Evolutionary conservation across 2,797 vertebrate genomes (phyloP).

Genomic region (Poecilia picta): DNA sequence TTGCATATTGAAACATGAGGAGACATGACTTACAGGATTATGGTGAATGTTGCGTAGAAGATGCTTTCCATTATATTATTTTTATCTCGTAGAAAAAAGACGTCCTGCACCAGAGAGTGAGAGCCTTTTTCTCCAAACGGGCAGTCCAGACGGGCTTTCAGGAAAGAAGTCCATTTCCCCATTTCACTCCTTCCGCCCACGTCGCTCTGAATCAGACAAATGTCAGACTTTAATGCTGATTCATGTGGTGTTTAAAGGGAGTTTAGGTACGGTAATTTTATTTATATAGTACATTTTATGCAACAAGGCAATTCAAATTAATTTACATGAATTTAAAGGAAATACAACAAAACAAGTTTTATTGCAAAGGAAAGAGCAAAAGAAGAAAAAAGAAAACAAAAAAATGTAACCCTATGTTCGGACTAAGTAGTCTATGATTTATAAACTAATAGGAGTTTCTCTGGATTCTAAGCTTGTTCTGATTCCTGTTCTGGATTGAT

Average conservation of each 20-base stretch:
- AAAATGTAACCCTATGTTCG: too few species aligned
- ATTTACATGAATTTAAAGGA: too few species aligned
- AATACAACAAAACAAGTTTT: too few species aligned
- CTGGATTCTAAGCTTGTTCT: too few species aligned
- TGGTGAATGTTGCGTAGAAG: conserved; percentile 33
- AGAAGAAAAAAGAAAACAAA: conserved; percentile 17
- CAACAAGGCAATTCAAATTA: not conserved
- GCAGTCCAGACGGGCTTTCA: conserved; percentile 44
- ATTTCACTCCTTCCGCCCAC: too few species aligned
- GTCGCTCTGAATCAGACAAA: conserved; percentile 27
- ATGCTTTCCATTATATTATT: conserved; percentile 10
- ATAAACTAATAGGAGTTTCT: too few species aligned
- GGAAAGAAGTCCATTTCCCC: conserved; percentile 36
- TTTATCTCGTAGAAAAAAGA: conserved; percentile 29
- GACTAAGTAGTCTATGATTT: too few species aligned
- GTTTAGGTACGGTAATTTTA: too few species aligned
- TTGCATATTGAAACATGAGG: not conserved
- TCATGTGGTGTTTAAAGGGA: not conserved
- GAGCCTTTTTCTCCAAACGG: conserved; percentile 25
- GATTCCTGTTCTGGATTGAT: too few species aligned
- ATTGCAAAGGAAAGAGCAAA: too few species aligned
- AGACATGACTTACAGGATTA: conserved; percentile 19
- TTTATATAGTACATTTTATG: too few species aligned
- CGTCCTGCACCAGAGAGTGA: conserved; percentile 11
- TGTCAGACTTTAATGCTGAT: not conserved